Conservation (phyloP, 2,113 vertebrate genomes). For the Microtus montanus region DNA sequence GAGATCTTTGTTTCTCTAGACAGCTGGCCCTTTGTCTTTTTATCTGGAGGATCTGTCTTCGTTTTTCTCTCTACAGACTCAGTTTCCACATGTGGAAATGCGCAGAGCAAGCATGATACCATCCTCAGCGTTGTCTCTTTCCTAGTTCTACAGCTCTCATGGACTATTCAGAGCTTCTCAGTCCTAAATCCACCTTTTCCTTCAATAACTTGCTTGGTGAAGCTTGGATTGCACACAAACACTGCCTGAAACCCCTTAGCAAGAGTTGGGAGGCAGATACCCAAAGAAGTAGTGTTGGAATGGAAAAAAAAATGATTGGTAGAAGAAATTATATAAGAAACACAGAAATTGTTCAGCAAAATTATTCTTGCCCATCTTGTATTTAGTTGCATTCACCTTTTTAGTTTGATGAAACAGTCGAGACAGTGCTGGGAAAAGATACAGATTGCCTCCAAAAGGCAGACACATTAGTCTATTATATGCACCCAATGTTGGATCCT, state of each 20-base stretch:
- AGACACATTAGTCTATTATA: not conserved
- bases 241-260: not conserved
- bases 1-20: not conserved
- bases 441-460: not conserved
- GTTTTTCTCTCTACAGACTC: not conserved
- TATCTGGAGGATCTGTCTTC: not conserved
- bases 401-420: not conserved
- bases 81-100: not conserved
- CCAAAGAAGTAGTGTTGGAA: not conserved
- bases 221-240: not conserved
- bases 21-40: not conserved
- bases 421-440: not conserved
- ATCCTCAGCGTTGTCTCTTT: not conserved
- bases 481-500: not conserved
- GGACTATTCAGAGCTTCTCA: not conserved
- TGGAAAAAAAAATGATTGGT: not conserved
- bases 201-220: not conserved
- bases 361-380: not conserved
- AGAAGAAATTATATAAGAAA: conserved; percentile 35
- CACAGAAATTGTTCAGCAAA: conserved; percentile 1
- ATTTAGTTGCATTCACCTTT: conserved; percentile 23
- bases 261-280: not conserved
- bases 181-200: not conserved
- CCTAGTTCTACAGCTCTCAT: not conserved
- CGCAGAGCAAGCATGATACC: not conserved